These are phyloP conservation scores for Kryptolebias ocellatus DNA, from an alignment of 2,797 vertebrate genomes.

Conservation along the genomic window DNA sequence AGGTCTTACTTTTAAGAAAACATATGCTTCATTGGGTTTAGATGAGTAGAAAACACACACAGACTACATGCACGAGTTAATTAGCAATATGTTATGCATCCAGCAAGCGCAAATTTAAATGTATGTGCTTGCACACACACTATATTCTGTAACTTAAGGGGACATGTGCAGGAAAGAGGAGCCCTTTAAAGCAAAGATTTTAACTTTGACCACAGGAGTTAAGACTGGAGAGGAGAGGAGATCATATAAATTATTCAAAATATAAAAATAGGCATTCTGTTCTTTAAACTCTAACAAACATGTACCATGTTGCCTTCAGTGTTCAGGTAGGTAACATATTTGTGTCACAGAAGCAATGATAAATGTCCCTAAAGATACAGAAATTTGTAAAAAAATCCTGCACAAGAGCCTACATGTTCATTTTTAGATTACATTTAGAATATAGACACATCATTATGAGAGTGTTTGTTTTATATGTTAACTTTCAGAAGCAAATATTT, in stretches of 20 bases:
- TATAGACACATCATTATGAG: too few relatives aligned
- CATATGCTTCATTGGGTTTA: slow-evolving; percentile 18
- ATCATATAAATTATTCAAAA: neutral
- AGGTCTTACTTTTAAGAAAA: slow-evolving; percentile 36
- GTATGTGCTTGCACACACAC: neutral
- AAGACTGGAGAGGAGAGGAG: neutral
- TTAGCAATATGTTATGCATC: slow-evolving; percentile 15
- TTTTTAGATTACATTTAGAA: too few relatives aligned
- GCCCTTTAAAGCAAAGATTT: slow-evolving; percentile 7
- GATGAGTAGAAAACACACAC: slow-evolving; percentile 11
- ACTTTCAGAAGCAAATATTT: neutral
- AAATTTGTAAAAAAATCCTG: neutral
- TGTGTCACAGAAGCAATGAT: neutral
- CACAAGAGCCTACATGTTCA: neutral
- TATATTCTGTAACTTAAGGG: slow-evolving; percentile 19
- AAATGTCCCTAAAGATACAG: too few relatives aligned
- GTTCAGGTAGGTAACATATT: too few relatives aligned
- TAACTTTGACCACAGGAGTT: slow-evolving; percentile 21
- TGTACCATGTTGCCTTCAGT: too few relatives aligned
- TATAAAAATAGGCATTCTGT: neutral
- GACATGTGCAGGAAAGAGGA: neutral
- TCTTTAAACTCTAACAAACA: neutral
- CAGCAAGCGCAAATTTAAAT: slow-evolving; percentile 13
- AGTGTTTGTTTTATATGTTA: too few relatives aligned
- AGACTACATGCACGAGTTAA: slow-evolving; percentile 25